Evolutionary conservation across 2,888 invertebrate species (phyloP).

Genomic region (Tinea semifulvella): DNA sequence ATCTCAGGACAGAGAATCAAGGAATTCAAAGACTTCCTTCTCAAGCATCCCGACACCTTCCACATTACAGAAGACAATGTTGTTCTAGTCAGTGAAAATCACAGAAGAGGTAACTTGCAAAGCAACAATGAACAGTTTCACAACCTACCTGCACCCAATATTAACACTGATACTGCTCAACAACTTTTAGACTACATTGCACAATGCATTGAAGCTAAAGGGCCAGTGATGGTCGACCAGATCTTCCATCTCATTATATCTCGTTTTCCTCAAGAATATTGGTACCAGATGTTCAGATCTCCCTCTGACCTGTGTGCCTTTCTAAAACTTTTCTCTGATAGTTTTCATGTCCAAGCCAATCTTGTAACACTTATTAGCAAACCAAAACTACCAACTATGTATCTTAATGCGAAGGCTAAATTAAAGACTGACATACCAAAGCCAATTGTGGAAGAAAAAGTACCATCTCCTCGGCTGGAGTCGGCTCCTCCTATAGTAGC

Average conservation of each 20-base stretch:
- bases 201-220: constrained; percentile 82
- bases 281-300: constrained; percentile 90
- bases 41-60: constrained; percentile 86
- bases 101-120: constrained; percentile 73
- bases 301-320: constrained; percentile 90
- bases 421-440: constrained; percentile 61
- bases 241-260: constrained; percentile 83
- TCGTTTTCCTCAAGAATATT: constrained; percentile 78
- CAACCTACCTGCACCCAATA: constrained; percentile 78
- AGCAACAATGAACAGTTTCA: constrained; percentile 72
- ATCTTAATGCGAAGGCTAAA: constrained; percentile 60
- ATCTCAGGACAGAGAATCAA: constrained; percentile 94
- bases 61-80: constrained; percentile 87
- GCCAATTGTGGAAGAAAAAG: constrained; percentile 49
- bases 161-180: constrained; percentile 86
- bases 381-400: constrained; percentile 73
- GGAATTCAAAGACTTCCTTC: constrained; percentile 91
- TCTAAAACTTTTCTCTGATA: constrained; percentile 91
- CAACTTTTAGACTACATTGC: constrained; percentile 84
- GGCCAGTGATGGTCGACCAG: constrained; percentile 87
- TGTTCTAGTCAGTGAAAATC: constrained; percentile 75
- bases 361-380: constrained; percentile 84
- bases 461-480: constrained; percentile 36
- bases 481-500: constrained; percentile 40
- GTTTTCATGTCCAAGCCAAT: constrained; percentile 93